phyloP scores from a whole-genome alignment of 2,113 vertebrate species.

The Petromus typicus region DNA sequence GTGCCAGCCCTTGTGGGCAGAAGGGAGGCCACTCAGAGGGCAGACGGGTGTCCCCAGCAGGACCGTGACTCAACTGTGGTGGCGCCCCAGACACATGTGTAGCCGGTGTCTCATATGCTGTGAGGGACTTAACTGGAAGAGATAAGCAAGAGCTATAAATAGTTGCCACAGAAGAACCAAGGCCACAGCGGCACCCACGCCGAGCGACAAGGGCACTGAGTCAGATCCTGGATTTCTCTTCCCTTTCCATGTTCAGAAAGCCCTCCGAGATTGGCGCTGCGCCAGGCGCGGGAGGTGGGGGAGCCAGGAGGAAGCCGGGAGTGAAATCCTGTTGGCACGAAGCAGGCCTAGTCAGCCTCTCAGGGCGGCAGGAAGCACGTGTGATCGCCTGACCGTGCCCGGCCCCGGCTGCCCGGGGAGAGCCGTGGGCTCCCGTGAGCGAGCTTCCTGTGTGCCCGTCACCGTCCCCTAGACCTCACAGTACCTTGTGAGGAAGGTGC shows the following conservation, averaged over 20 bases:
- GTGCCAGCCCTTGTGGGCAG: neutral
- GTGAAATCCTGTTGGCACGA: neutral
- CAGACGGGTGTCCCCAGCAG: neutral
- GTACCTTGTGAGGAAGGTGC: neutral
- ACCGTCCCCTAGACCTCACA: neutral
- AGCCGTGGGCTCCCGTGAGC: accelerated
- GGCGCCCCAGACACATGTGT: neutral
- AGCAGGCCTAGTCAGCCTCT: neutral
- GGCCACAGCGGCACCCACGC: neutral
- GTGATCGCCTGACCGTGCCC: accelerated
- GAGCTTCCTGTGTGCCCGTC: neutral
- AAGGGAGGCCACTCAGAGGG: accelerated
- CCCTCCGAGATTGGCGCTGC: neutral
- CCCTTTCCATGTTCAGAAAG: neutral
- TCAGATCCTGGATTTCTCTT: neutral
- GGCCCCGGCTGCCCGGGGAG: neutral
- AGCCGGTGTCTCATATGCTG: neutral
- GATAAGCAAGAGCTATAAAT: slow-evolving; percentile 63
- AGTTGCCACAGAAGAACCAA: neutral
- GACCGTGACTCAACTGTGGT: slow-evolving; percentile 1
- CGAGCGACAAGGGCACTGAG: neutral
- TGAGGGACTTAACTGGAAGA: slow-evolving; percentile 10
- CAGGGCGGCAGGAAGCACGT: neutral
- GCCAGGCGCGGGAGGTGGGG: accelerated
- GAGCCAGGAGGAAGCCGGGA: neutral